Evolutionary conservation across 2,797 vertebrate genomes (phyloP).

Genomic region (Cyclura pinguis): DNA sequence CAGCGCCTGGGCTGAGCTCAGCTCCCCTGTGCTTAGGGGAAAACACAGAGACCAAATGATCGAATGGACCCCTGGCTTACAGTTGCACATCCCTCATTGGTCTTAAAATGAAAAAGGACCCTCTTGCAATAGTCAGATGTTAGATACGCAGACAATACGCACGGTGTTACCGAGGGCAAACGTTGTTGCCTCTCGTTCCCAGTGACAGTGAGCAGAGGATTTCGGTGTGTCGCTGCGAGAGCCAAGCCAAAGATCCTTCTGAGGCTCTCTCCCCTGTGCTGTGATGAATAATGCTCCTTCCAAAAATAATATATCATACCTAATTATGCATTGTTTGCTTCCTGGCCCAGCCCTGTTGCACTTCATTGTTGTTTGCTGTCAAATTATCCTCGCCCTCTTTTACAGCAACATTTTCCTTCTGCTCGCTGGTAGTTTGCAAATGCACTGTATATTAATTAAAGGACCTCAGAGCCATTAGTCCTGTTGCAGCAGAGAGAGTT

Average conservation of each 20-base stretch:
- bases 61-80: too few species aligned
- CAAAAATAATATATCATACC: accelerated
- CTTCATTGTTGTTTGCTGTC: slow-evolving; percentile 17
- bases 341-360: slow-evolving; percentile 13
- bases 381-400: slow-evolving; percentile 24
- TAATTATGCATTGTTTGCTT: slow-evolving; percentile 40
- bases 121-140: neutral
- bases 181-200: neutral
- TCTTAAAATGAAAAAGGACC: neutral
- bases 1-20: too few species aligned
- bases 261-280: neutral
- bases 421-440: neutral
- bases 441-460: neutral
- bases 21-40: neutral
- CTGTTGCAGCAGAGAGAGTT: too few species aligned
- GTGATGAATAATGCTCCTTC: neutral
- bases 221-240: neutral
- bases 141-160: neutral
- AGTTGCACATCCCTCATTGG: too few species aligned
- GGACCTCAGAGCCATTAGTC: neutral
- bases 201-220: neutral
- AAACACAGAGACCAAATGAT: neutral
- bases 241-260: neutral
- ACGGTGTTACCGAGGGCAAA: neutral
- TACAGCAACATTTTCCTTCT: neutral